Percentiles rank a stretch among this genome's conserved stretches.
phyloP scores from a whole-genome alignment of 2,888 invertebrate genomes.

The Galeruca laticollis region DNA sequence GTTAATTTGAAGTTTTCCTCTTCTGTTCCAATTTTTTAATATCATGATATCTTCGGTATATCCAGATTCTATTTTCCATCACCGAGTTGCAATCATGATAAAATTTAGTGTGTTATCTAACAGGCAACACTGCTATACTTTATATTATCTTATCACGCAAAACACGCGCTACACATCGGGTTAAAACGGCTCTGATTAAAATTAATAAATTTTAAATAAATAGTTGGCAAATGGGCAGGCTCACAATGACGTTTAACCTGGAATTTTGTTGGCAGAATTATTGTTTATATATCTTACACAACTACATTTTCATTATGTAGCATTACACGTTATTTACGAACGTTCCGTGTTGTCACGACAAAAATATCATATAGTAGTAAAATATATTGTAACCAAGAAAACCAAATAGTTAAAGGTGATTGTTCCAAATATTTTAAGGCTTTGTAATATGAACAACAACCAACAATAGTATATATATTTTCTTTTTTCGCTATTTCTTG shows the following conservation, averaged over 20 bases:
- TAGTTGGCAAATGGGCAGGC: not conserved
- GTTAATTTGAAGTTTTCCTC: no score
- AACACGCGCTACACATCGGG: not conserved
- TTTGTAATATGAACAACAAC: no score
- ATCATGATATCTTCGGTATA: no score
- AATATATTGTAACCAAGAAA: no score
- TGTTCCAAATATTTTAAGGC: no score
- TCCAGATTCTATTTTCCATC: not conserved
- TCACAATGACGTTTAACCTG: constrained; percentile 3
- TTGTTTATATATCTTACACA: constrained; percentile 10
- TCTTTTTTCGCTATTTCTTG: no score
- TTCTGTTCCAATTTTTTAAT: no score
- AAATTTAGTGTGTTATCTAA: not conserved
- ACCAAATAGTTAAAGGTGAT: no score
- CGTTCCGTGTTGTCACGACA: no score
- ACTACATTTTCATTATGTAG: not conserved
- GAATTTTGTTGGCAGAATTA: constrained; percentile 20
- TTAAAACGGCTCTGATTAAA: not conserved
- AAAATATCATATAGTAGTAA: no score
- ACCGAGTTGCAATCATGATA: not conserved
- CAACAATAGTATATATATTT: no score
- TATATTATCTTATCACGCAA: not conserved
- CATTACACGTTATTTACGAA: not conserved
- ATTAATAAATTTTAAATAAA: constrained; percentile 8
- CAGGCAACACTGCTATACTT: not conserved